These are phyloP conservation scores for Acanthiza pusilla DNA, from an alignment of 2,797 vertebrate genomes.

Conservation along the genomic window DNA sequence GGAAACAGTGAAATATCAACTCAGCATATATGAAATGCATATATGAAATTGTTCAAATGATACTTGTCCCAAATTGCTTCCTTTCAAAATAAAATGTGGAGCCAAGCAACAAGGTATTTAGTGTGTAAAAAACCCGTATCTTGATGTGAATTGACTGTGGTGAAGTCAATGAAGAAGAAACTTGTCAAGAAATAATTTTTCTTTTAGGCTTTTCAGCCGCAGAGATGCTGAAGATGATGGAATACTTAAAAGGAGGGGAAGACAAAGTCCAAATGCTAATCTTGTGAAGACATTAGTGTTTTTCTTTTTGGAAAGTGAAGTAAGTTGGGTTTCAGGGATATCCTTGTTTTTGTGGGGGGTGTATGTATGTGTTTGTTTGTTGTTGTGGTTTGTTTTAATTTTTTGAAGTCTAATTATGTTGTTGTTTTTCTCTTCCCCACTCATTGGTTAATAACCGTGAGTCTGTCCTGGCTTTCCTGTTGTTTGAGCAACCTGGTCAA, in stretches of 20 bases:
- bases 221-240: slow-evolving; percentile 95
- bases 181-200: background rate
- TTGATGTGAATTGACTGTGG: background rate
- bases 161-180: background rate
- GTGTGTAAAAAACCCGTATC: rapidly evolving
- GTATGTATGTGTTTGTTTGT: background rate
- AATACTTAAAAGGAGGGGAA: slow-evolving; percentile 92
- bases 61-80: background rate
- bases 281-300: slow-evolving; percentile 98
- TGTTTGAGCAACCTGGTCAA: background rate
- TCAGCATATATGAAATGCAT: background rate
- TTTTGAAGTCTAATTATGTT: background rate
- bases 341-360: background rate
- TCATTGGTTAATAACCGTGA: slow-evolving; percentile 37
- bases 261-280: slow-evolving; percentile 95
- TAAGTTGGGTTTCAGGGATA: slow-evolving; percentile 57
- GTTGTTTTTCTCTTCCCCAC: background rate
- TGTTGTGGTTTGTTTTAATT: background rate
- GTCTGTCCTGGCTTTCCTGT: slow-evolving; percentile 63
- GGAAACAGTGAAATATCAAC: background rate
- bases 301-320: slow-evolving; percentile 99
- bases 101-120: background rate
- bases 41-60: background rate
- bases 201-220: slow-evolving; percentile 90
- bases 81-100: background rate